These are phyloP conservation scores for Hestina assimilis DNA, from an alignment of 1,140 invertebrate genomes.

Conservation along the genomic window DNA sequence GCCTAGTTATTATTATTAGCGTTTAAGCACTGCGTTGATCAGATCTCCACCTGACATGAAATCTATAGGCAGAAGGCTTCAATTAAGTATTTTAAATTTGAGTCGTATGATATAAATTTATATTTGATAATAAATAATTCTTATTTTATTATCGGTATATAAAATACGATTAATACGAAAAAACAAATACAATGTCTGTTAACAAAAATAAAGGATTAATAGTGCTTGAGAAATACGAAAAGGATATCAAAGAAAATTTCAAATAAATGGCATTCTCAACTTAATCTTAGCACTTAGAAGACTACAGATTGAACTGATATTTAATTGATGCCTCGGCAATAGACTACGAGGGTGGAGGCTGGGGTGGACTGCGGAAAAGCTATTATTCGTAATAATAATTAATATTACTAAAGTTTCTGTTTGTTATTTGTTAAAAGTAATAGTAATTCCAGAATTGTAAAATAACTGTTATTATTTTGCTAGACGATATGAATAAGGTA, in stretches of 20 bases:
- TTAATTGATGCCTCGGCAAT: slow-evolving; percentile 33
- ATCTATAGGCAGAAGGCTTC: too few species aligned
- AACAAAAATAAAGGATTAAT: slow-evolving; percentile 29
- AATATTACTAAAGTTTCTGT: background rate
- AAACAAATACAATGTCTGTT: background rate
- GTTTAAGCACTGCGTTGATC: too few species aligned
- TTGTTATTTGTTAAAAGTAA: background rate
- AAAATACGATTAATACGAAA: too few species aligned
- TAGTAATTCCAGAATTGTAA: too few species aligned
- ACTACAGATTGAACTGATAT: slow-evolving; percentile 37
- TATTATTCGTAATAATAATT: background rate
- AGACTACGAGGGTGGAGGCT: slow-evolving; percentile 5
- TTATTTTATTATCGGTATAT: too few species aligned
- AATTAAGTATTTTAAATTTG: too few species aligned
- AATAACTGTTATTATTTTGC: too few species aligned
- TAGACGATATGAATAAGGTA: too few species aligned
- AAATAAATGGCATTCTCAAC: slow-evolving; percentile 29
- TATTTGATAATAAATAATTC: too few species aligned
- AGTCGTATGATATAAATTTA: too few species aligned
- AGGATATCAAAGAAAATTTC: slow-evolving; percentile 31
- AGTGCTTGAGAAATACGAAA: slow-evolving; percentile 24
- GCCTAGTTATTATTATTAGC: too few species aligned
- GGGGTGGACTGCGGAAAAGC: background rate
- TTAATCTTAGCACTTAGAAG: slow-evolving; percentile 31
- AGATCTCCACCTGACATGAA: too few species aligned